Evolutionary conservation across 2,797 vertebrate genomes (phyloP).

Genomic region (Cyclopterus lumpus): DNA sequence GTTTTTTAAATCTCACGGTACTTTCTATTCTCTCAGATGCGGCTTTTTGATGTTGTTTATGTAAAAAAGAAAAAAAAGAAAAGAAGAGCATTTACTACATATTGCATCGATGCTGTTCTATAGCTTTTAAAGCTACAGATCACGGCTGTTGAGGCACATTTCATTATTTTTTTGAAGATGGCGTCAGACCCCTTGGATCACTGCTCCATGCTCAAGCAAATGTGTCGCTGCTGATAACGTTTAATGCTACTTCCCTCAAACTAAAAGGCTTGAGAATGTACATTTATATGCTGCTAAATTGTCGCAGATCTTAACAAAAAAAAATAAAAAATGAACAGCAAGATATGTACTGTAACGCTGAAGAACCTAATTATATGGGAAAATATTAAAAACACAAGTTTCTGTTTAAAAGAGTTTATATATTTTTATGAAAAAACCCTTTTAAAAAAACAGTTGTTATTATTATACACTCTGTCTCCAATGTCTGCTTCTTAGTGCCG

Average conservation of each 20-base stretch:
- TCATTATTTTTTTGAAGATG: neutral
- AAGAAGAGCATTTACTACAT: neutral
- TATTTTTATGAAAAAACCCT: neutral
- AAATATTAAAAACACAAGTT: conserved; percentile 7
- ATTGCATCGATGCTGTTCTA: neutral
- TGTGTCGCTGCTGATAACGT: neutral
- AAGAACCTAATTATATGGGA: neutral
- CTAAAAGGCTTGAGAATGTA: neutral
- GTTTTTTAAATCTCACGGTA: neutral
- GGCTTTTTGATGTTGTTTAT: neutral
- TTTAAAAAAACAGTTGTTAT: conserved; percentile 2
- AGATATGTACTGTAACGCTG: conserved; percentile 4
- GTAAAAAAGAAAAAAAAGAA: neutral
- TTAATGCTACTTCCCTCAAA: neutral
- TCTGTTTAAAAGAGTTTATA: neutral
- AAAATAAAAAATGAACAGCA: conserved; percentile 7
- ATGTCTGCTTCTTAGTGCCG: conserved; percentile 6
- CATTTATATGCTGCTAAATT: conserved; percentile 9
- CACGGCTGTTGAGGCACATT: neutral
- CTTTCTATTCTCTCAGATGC: neutral
- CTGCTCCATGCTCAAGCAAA: neutral
- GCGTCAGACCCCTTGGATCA: neutral
- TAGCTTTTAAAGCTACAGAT: neutral
- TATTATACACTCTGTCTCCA: neutral
- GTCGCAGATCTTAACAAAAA: neutral